Evolutionary conservation across 92 coral and sea anemone genomes (phyloP).

Genomic region (Muricea muricata): DNA sequence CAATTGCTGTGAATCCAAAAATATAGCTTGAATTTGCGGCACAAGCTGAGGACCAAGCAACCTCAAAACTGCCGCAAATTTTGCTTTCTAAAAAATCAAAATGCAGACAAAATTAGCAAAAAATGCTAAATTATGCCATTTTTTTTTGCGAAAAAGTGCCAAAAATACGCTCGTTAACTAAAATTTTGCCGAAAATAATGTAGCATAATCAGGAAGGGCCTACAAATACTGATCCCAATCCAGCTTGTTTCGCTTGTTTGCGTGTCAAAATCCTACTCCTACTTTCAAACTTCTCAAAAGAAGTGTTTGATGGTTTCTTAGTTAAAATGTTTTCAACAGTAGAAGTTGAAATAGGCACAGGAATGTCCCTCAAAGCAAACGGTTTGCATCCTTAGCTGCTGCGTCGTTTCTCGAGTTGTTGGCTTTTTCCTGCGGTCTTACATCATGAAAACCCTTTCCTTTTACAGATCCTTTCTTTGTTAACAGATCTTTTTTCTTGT

Average conservation of each 20-base stretch:
- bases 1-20: too few species aligned
- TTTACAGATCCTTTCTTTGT: neutral
- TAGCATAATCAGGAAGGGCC: too few species aligned
- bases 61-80: too few species aligned
- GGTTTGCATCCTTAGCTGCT: neutral
- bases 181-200: too few species aligned
- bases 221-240: neutral
- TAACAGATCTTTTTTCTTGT: neutral
- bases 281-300: neutral
- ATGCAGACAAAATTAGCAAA: too few species aligned
- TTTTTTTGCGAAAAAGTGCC: too few species aligned
- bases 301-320: neutral
- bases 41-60: neutral
- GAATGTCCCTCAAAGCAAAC: neutral
- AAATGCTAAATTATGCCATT: too few species aligned
- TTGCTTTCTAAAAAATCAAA: too few species aligned
- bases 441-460: slow-evolving; percentile 16
- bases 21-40: too few species aligned
- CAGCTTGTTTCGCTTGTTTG: neutral
- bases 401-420: neutral
- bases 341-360: neutral
- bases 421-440: slow-evolving; percentile 22
- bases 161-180: too few species aligned
- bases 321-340: neutral
- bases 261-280: neutral